These are phyloP conservation scores for Clistopyga incitator DNA, from an alignment of 2,888 invertebrate species.

Conservation along the genomic window DNA sequence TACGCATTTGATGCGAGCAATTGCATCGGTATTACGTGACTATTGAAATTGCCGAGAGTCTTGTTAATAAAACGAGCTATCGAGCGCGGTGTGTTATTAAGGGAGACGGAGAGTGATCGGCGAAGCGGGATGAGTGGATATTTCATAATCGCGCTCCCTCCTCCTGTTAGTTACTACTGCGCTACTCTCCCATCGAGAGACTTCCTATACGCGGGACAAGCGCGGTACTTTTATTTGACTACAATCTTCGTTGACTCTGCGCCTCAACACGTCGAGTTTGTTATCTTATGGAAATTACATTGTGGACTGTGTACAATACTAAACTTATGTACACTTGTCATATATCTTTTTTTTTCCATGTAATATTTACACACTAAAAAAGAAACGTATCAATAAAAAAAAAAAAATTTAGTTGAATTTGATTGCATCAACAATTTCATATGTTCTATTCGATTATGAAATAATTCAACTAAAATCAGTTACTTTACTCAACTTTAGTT, in stretches of 20 bases:
- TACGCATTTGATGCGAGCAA: conserved; percentile 25
- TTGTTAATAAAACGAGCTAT: conserved; percentile 45
- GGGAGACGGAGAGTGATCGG: neutral
- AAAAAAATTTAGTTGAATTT: too few relatives aligned
- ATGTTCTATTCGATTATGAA: too few relatives aligned
- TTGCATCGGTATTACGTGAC: conserved; percentile 45
- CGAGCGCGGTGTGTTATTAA: conserved; percentile 29
- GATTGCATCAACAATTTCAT: too few relatives aligned
- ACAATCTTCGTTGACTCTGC: neutral
- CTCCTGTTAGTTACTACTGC: neutral
- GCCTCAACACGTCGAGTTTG: neutral
- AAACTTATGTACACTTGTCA: too few relatives aligned
- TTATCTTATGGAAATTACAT: conserved; percentile 28
- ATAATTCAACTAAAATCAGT: too few relatives aligned
- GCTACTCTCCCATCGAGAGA: neutral
- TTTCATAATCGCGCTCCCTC: conserved; percentile 34
- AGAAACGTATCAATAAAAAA: too few relatives aligned
- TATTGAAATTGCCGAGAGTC: conserved; percentile 25
- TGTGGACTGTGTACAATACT: neutral
- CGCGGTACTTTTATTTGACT: conserved; percentile 10
- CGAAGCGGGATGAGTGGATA: conserved; percentile 13
- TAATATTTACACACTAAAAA: too few relatives aligned
- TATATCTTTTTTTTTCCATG: too few relatives aligned
- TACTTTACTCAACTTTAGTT: too few relatives aligned
- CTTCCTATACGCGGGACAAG: conserved; percentile 13